Conservation (phyloP, 1,140 invertebrate species). For the Drosophila azteca region DNA sequence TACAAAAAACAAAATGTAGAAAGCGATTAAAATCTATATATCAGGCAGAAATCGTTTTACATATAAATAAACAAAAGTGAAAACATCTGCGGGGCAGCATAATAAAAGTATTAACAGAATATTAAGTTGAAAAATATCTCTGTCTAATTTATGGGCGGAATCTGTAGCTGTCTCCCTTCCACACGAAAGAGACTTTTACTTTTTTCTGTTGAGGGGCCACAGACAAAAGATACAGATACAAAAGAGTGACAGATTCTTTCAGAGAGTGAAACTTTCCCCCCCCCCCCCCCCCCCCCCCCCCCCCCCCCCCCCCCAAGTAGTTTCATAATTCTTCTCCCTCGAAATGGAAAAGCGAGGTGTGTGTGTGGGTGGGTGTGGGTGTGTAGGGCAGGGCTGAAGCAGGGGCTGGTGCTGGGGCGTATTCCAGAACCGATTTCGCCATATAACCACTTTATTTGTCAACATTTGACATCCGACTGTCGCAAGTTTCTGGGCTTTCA, state of each 20-base stretch:
- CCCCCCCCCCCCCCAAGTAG: slow-evolving; percentile 41
- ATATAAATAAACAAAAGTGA: slow-evolving; percentile 53
- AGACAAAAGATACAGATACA: slow-evolving; percentile 57
- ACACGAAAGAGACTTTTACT: slow-evolving; percentile 76
- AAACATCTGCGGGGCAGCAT: slow-evolving; percentile 31
- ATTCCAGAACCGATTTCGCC: slow-evolving; percentile 62
- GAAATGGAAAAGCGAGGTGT: slow-evolving; percentile 4
- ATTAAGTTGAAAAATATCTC: slow-evolving; percentile 48
- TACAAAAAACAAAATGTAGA: slow-evolving; percentile 38
- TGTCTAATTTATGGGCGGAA: slow-evolving; percentile 34
- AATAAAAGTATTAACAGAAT: slow-evolving; percentile 71
- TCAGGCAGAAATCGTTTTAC: slow-evolving; percentile 27
- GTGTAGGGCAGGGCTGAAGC: too few relatives aligned
- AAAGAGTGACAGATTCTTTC: slow-evolving; percentile 59
- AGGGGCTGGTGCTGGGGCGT: neutral
- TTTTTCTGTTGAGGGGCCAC: slow-evolving; percentile 21
- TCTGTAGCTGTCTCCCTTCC: neutral
- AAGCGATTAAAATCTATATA: slow-evolving; percentile 40
- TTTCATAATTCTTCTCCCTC: slow-evolving; percentile 68
- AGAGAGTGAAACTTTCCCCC: slow-evolving; percentile 53
- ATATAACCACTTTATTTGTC: slow-evolving; percentile 75
- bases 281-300: slow-evolving; percentile 29
- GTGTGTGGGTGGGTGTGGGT: slow-evolving; percentile 15
- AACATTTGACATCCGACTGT: slow-evolving; percentile 67
- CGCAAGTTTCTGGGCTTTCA: slow-evolving; percentile 73